Percentiles rank a stretch among this genome's conserved stretches.
These are phyloP conservation scores for Ophion obscuratus DNA, from an alignment of 2,888 invertebrate species.

Conservation along the genomic window DNA sequence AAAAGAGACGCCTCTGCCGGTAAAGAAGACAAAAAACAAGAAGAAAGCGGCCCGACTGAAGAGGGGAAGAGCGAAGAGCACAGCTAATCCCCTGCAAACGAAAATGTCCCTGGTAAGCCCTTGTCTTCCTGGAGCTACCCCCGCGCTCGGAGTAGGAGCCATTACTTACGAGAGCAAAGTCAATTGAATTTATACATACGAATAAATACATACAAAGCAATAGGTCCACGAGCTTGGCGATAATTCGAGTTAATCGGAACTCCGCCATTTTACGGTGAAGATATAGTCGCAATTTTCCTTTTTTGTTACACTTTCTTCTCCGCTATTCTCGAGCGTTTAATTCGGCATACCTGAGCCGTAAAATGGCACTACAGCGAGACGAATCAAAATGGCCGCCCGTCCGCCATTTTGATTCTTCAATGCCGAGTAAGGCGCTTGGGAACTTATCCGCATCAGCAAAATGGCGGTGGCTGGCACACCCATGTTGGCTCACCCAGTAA, in stretches of 20 bases:
- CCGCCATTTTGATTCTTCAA: too few relatives aligned
- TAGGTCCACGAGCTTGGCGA: not conserved
- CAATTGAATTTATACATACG: not conserved
- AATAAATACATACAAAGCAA: not conserved
- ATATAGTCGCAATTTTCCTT: too few relatives aligned
- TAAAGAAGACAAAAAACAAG: slow-evolving; percentile 10
- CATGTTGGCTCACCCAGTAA: too few relatives aligned
- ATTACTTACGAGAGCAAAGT: not conserved
- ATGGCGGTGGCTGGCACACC: too few relatives aligned
- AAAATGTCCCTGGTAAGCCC: slow-evolving; percentile 20
- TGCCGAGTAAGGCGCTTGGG: too few relatives aligned
- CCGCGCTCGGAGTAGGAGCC: not conserved
- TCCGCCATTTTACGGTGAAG: too few relatives aligned
- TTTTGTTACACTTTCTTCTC: too few relatives aligned
- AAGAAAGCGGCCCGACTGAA: not conserved
- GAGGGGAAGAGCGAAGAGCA: slow-evolving; percentile 4
- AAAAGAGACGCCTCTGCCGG: not conserved
- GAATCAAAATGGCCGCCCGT: too few relatives aligned
- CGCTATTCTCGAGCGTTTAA: too few relatives aligned
- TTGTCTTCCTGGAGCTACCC: not conserved
- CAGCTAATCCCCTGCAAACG: slow-evolving; percentile 29
- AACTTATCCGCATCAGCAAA: too few relatives aligned
- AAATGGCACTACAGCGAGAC: too few relatives aligned
- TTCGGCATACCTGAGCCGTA: too few relatives aligned
- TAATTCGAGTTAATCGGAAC: not conserved